Percentiles rank a stretch among this genome's conserved stretches.
These are phyloP conservation scores for Tyria jacobaeae DNA, from an alignment of 2,888 invertebrate species.

Conservation along the genomic window DNA sequence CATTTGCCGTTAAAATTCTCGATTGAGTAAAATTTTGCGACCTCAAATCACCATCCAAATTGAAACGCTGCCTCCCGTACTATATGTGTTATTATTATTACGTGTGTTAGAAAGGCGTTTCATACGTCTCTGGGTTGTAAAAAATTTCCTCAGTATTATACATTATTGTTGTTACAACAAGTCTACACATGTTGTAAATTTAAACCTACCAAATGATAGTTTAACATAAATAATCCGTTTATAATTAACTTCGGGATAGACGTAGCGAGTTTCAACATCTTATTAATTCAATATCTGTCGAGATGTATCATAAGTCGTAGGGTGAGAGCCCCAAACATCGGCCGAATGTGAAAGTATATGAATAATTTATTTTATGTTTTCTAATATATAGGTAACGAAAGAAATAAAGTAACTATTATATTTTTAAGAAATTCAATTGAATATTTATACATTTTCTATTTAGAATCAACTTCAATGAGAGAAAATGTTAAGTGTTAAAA, in stretches of 20 bases:
- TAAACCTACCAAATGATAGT: slow-evolving; percentile 10
- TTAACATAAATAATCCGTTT: slow-evolving; percentile 28
- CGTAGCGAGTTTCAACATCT: slow-evolving; percentile 36
- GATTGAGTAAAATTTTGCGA: too few relatives aligned
- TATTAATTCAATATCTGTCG: slow-evolving; percentile 45
- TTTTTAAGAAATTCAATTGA: neutral
- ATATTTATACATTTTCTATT: too few relatives aligned
- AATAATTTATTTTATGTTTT: slow-evolving; percentile 20
- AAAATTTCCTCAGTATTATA: neutral
- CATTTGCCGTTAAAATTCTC: too few relatives aligned
- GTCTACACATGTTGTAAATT: slow-evolving; percentile 8
- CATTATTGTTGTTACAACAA: slow-evolving; percentile 3
- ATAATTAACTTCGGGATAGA: slow-evolving; percentile 32
- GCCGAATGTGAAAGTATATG: slow-evolving; percentile 8
- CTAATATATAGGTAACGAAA: neutral
- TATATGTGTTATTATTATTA: too few relatives aligned
- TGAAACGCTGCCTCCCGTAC: too few relatives aligned
- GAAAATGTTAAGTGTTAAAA: too few relatives aligned
- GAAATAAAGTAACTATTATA: neutral
- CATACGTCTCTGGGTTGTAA: too few relatives aligned
- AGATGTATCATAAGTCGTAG: slow-evolving; percentile 26
- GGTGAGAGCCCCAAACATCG: slow-evolving; percentile 21
- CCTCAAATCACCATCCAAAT: too few relatives aligned
- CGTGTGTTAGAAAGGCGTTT: too few relatives aligned
- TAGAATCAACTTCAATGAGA: too few relatives aligned